Base-by-base conservation (phyloP, 2,888 invertebrate genomes). In the Ceriagrion tenellum region DNA sequence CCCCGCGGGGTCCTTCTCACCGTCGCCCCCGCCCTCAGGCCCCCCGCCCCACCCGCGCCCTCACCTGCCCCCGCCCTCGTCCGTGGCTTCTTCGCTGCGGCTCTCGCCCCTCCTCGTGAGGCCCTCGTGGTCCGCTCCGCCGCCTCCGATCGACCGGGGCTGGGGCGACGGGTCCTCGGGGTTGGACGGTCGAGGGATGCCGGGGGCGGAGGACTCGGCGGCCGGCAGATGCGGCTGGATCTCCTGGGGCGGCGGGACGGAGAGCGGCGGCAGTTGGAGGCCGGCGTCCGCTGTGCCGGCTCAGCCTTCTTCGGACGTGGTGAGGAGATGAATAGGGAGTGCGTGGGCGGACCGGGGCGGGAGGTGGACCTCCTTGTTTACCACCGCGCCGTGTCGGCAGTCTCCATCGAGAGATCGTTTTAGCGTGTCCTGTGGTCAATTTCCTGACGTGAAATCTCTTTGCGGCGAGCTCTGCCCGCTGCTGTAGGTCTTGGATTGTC, bases 181-280 rank as follows among this genome's bases (percentile, higher is more conserved):
- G 81, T 18, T 81, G 81, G 81, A 81, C 81, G 81, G 81, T 3
- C 23, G 81, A 16, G 81, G 81, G 81, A 81, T 81, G 81, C 81
- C 81, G 30, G 81, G 81, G 35, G 81, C 81, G 81, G 81, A 81
- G 81, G 81, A 81, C 81, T 81, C 81, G 30, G 30, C 81, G 10
- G 81, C 81, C 81, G 81, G 81, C 35, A 81, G 81, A 81, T 81
- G 81, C 81, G 81, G 30, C 81, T 81, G 81, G 81, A 81, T 81
- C 81, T 81, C 81, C 18, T 81, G 81, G 81, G 35, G 81, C 81
- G n/a, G 69, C 69, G 81, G 81, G 35, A 35, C 81, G 13, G 81
- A 81, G 81, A 81, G 81, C 81, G 81, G 81, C 81, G 81, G 81
- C 81, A 81, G 81, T 26, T 81, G 81, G 81, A 81, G 81, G 81